phyloP scores from a whole-genome alignment of 2,888 invertebrate genomes.

The Thera obeliscata region DNA sequence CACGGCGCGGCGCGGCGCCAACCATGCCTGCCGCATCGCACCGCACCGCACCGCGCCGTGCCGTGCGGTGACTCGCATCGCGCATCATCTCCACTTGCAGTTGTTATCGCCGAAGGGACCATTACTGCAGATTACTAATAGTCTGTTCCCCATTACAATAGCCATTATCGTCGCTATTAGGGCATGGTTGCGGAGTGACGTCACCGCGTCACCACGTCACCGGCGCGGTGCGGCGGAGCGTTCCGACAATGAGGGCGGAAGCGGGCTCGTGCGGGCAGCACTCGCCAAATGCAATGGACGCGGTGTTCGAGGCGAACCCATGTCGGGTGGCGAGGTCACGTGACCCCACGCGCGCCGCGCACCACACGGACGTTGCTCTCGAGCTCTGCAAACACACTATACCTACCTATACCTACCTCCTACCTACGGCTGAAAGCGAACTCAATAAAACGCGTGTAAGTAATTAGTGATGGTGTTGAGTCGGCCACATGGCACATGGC shows the following conservation, averaged over 20 bases:
- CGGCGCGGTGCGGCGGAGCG: slow-evolving; percentile 8
- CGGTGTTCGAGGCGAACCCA: no score
- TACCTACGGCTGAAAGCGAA: no score
- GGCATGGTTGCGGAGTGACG: slow-evolving; percentile 33
- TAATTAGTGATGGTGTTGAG: no score
- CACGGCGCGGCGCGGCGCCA: slow-evolving; percentile 32
- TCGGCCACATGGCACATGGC: no score
- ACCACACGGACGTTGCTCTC: no score
- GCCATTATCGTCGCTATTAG: slow-evolving; percentile 28
- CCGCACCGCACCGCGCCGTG: slow-evolving; percentile 8
- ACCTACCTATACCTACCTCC: no score
- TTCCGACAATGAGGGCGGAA: slow-evolving; percentile 27
- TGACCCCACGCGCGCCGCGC: no score
- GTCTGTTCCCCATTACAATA: slow-evolving; percentile 20
- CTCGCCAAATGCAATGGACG: neutral
- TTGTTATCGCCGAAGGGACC: slow-evolving; percentile 20
- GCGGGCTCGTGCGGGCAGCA: slow-evolving; percentile 9
- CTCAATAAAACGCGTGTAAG: no score
- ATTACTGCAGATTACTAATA: slow-evolving; percentile 24
- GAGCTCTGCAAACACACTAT: no score
- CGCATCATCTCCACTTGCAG: slow-evolving; percentile 6
- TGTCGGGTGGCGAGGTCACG: no score
- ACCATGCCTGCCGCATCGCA: slow-evolving; percentile 14
- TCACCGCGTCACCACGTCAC: slow-evolving; percentile 13
- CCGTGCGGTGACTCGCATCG: slow-evolving; percentile 23